These are phyloP conservation scores for Caenorhabditis sp. DNA, from an alignment of 2,888 invertebrate species.

Conservation along the genomic window DNA sequence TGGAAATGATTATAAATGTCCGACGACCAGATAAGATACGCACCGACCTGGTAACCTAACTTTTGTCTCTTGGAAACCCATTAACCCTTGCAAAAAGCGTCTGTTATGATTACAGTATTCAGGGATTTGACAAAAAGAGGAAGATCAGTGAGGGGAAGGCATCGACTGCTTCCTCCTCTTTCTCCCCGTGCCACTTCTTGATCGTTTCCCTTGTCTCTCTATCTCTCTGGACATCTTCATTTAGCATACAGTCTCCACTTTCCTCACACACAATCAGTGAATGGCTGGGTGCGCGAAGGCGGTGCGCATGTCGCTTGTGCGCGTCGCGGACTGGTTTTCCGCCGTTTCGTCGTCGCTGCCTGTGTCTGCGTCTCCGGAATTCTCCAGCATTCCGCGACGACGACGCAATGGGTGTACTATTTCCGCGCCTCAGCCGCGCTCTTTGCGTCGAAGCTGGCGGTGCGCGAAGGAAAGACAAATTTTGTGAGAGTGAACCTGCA, in stretches of 20 bases:
- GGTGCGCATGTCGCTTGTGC: conserved; percentile 36
- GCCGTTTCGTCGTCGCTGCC: conserved; percentile 37
- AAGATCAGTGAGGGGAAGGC: conserved; percentile 30
- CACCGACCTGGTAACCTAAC: conserved; percentile 23
- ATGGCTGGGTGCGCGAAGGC: conserved; percentile 30
- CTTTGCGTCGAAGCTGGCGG: conserved; percentile 13
- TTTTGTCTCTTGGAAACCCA: too few species aligned
- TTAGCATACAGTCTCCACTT: neutral
- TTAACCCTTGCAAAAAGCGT: neutral
- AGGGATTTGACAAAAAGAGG: conserved; percentile 6
- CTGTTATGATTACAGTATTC: neutral
- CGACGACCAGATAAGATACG: neutral
- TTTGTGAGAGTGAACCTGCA: conserved; percentile 26
- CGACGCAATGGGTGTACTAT: conserved; percentile 45
- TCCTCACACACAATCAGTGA: conserved; percentile 38
- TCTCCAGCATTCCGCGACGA: conserved; percentile 34
- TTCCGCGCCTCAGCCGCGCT: conserved; percentile 28
- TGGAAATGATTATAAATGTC: conserved; percentile 3
- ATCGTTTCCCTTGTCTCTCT: conserved; percentile 30
- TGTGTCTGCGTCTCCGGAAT: conserved; percentile 35
- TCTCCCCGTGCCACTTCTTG: conserved; percentile 40
- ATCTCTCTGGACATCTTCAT: conserved; percentile 13
- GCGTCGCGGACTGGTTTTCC: conserved; percentile 45
- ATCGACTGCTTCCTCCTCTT: conserved; percentile 11
- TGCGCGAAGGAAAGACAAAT: conserved; percentile 31